These are phyloP conservation scores for Tridacna gigas DNA, from an alignment of 2,888 invertebrate species.

Conservation along the genomic window DNA sequence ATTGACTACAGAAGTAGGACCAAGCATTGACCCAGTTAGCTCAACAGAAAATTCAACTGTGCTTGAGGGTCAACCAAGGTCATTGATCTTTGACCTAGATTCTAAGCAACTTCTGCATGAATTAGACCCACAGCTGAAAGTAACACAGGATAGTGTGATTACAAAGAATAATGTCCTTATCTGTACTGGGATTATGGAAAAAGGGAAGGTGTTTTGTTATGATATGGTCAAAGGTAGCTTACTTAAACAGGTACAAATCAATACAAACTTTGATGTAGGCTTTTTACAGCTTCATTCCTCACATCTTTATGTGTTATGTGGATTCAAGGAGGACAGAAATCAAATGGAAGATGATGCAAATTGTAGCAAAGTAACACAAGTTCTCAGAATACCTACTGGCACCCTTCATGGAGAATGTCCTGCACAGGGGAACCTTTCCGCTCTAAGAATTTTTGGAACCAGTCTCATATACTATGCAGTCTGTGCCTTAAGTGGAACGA, in stretches of 20 bases:
- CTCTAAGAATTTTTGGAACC: conserved; percentile 61
- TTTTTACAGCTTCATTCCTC: conserved; percentile 62
- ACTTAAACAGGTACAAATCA: conserved; percentile 39
- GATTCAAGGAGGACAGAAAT: conserved; percentile 33
- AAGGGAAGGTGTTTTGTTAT: conserved; percentile 32
- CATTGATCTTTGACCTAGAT: conserved; percentile 37
- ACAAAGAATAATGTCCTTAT: conserved; percentile 50
- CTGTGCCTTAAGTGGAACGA: conserved; percentile 22
- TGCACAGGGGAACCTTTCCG: conserved; percentile 43
- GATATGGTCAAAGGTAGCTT: conserved; percentile 59
- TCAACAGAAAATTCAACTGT: not conserved
- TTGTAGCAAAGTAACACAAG: conserved; percentile 54
- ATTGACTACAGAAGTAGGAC: conserved; percentile 22
- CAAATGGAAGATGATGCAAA: conserved; percentile 28
- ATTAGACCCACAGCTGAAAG: conserved; percentile 9
- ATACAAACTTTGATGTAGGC: conserved; percentile 7
- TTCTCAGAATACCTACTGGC: conserved; percentile 56
- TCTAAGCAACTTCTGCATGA: conserved; percentile 31
- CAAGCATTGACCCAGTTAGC: not conserved
- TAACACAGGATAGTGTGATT: conserved; percentile 21
- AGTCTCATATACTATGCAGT: conserved; percentile 55
- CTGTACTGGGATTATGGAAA: conserved; percentile 23
- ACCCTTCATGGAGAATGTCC: conserved; percentile 48
- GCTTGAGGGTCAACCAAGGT: not conserved
- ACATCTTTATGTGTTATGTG: conserved; percentile 65